Base-by-base conservation (phyloP, 2,888 invertebrate species). In the Platycheirus rosarum region DNA sequence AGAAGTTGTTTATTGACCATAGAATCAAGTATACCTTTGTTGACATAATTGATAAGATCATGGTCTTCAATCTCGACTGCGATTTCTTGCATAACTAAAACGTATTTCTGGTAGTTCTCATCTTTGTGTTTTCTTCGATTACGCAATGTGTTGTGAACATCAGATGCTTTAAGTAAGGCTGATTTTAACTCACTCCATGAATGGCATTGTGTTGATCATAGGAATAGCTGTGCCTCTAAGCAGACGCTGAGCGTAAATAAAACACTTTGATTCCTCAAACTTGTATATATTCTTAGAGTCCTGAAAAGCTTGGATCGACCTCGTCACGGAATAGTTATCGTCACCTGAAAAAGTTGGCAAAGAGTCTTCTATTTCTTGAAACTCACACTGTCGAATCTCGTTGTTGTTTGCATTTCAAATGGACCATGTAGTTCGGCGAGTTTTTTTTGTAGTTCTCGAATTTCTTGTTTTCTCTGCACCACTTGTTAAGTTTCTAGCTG, bases 1-100 rank as follows among this genome's bases (percentile, higher is more conserved):
- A 35, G 9, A 44, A 70, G 5, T 51, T 62, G 32, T 16, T 70
- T 77, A 14, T 76, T 76, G 11, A 18, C 1, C 16, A 16, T 29
- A 8, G 51, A 18, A 40, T 75, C 74, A 5, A 29, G 66, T 13
- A 75, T 75, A 40, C 75, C 60, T 23, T 62, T 51, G 7, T 62
- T 46, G 6, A 75, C 62, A 32, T 62, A 46, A 20, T 68, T 44
- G 16, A 75, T 60, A 16, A 75, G 7, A 44, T 75, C 68, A 23
- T 51, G 42, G 26, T 69, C 62, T 3, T 29, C 42, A 2, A 66
- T 29, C 14, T 75, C 37, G 6, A 51, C 16, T n/a, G 44, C 68
- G 18, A 62, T 68, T 35, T 75, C 68, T 26, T 60, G 68, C 51
- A 75, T 23, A 6, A 23, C 6, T 6, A 23, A 6, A 2, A 23